A percentile compares a stretch with the other conserved stretches of the same genome.
phyloP scores from a whole-genome alignment of 1,140 invertebrate genomes.

The Charaxes varanes region DNA sequence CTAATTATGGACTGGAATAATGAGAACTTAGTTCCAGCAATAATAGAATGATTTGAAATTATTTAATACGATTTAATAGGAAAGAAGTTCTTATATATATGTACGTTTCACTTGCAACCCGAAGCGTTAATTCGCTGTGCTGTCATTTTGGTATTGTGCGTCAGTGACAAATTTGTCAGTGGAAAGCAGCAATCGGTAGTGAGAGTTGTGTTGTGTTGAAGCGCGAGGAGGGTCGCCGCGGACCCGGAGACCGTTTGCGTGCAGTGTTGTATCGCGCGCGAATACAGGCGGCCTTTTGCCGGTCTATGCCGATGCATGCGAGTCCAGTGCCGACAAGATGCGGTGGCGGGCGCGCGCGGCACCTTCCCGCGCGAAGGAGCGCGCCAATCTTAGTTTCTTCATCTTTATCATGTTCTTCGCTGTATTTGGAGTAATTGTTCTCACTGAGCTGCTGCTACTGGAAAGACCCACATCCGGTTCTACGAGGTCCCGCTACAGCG shows the following conservation, averaged over 20 bases:
- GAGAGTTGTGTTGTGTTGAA: conserved; percentile 33
- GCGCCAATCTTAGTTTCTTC: conserved; percentile 90
- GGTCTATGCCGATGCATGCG: conserved; percentile 40
- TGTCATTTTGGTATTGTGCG: conserved; percentile 40
- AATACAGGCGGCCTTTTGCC: conserved; percentile 22
- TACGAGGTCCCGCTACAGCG: conserved; percentile 66
- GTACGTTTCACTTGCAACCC: conserved; percentile 12
- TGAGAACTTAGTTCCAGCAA: too few relatives aligned
- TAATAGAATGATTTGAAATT: too few relatives aligned
- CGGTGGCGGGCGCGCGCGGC: conserved; percentile 53
- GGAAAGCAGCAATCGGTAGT: conserved; percentile 12
- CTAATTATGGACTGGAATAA: too few relatives aligned
- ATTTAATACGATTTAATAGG: conserved; percentile 3
- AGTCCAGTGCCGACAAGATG: conserved; percentile 42
- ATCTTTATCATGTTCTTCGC: conserved; percentile 92
- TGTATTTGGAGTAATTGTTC: conserved; percentile 88
- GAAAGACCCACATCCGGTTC: conserved; percentile 71
- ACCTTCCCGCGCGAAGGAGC: conserved; percentile 77
- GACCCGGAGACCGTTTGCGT: conserved; percentile 31
- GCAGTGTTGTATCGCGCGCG: conserved; percentile 35
- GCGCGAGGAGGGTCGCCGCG: conserved; percentile 27
- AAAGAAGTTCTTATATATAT: neutral
- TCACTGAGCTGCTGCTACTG: conserved; percentile 87
- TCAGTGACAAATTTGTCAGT: too few relatives aligned
- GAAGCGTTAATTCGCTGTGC: conserved; percentile 21